phyloP scores from a whole-genome alignment of 2,113 vertebrate genomes.

The Polypterus senegalus region DNA sequence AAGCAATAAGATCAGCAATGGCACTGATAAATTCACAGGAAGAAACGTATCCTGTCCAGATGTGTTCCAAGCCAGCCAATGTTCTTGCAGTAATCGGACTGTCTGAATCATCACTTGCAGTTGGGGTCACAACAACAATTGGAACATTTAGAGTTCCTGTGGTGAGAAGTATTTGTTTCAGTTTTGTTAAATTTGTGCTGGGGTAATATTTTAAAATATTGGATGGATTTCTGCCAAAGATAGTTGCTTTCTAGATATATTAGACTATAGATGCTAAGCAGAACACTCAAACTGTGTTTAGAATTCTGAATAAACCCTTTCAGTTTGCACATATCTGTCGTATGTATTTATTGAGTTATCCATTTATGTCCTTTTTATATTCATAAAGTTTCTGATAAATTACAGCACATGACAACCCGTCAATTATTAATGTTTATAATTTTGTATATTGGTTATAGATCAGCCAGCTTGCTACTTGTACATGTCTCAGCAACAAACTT shows the following conservation, averaged over 20 bases:
- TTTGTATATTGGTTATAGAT: conserved; percentile 25
- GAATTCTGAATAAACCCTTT: too few species aligned
- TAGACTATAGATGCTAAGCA: too few species aligned
- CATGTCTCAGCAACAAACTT: conserved; percentile 37
- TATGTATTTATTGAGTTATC: too few species aligned
- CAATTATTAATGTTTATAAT: too few species aligned
- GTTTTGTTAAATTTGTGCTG: neutral
- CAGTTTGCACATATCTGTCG: too few species aligned
- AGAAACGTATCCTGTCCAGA: neutral
- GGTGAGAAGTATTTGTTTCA: neutral
- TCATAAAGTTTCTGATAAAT: too few species aligned
- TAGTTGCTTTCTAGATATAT: too few species aligned
- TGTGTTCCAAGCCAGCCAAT: neutral
- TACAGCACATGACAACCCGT: too few species aligned
- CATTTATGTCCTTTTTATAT: too few species aligned
- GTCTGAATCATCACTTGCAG: neutral
- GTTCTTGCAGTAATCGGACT: neutral
- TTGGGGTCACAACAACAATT: neutral
- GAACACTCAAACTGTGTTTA: too few species aligned
- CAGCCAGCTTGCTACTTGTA: conserved; percentile 35
- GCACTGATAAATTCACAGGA: neutral
- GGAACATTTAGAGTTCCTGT: neutral
- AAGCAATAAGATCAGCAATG: neutral
- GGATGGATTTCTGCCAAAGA: too few species aligned
- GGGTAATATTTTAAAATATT: neutral